Evolutionary conservation across 2,888 invertebrate species (phyloP), one percentile per base, ranked within the genome.

Genomic region (Diploptera punctata): DNA sequence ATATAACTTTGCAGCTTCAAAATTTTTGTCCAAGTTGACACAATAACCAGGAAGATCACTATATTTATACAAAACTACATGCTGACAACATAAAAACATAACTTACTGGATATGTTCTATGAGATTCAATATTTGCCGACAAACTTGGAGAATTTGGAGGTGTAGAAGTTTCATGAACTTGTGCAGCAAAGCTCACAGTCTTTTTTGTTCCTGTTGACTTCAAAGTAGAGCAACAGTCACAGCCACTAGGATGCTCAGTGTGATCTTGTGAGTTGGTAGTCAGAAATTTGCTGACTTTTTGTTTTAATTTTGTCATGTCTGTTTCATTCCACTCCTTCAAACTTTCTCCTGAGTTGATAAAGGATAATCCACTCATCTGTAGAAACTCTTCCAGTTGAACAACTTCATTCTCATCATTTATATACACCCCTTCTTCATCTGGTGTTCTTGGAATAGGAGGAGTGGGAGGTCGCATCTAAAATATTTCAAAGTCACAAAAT

Each of bases 121-220:
- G 87, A 77, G 21, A 26, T n/a, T 19, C 52, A 19, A 10, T 18
- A 80, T 90, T 85, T 71, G 87, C 86, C 62, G 91, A 91, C 76
- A 91, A 90, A 82, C 91, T 91, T 62, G 92, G 91, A 54, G 92
- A 92, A 81, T 92, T 92, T 75, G 91, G 92, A 73, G 92, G 92
- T 74, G n/a, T n/a, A n/a, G n/a, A n/a, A n/a, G n/a, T n/a, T n/a
- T n/a, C n/a, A n/a, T n/a, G n/a, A n/a, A n/a, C n/a, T n/a, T 33
- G 33, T 33, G 33, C 65, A 65, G 92, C 92, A 82, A 93, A 93
- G 82, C 92, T 93, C 75, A 93, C 93, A 76, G 90, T 90, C 82
- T 93, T 93, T 81, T 90, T 90, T 79, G 88, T 87, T 16, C 47
- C 70, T 13, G 67, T 68, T 54, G 21, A 7, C 38, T 19, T 61